Percentiles rank a stretch among this genome's conserved stretches.
phyloP scores from a whole-genome alignment of 37 sponge, comb jelly and placozoan genomes.

The Tethya wilhelma region DNA sequence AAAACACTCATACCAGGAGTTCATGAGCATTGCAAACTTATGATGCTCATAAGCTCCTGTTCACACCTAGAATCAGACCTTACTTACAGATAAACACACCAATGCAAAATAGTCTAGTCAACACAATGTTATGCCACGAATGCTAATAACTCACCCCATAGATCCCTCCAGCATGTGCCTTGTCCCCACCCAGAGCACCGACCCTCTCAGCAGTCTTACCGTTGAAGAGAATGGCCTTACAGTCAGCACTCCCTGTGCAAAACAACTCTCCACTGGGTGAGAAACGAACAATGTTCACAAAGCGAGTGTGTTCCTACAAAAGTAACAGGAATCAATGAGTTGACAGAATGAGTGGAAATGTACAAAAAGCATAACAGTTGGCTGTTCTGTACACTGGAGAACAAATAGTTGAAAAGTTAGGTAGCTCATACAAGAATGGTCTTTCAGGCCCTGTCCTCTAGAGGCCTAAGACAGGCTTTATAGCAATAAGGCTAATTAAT shows the following conservation, averaged over 20 bases:
- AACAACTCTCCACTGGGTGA: conserved; percentile 89
- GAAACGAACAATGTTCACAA: conserved; percentile 86
- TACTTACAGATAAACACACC: no score
- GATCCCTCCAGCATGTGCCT: conserved; percentile 91
- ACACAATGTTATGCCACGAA: not conserved
- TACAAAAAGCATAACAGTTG: not conserved
- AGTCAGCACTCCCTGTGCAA: conserved; percentile 89
- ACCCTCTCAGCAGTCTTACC: conserved; percentile 87
- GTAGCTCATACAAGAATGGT: not conserved
- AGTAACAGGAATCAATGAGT: not conserved
- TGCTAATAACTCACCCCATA: conserved; percentile 68
- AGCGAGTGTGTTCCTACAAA: conserved; percentile 67
- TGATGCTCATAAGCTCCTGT: no score
- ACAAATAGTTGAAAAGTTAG: not conserved
- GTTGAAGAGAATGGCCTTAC: conserved; percentile 80
- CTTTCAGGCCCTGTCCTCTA: no score
- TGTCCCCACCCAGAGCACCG: conserved; percentile 81
- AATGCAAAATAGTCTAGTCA: no score
- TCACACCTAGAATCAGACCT: no score
- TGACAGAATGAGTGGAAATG: not conserved
- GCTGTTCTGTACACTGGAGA: not conserved
- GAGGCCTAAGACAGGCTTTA: no score
- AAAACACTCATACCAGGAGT: no score
- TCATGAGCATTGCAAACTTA: no score
- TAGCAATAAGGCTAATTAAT: no score